These are phyloP conservation scores for Fragum whitleyi DNA, from an alignment of 2,888 invertebrate species.

Conservation along the genomic window DNA sequence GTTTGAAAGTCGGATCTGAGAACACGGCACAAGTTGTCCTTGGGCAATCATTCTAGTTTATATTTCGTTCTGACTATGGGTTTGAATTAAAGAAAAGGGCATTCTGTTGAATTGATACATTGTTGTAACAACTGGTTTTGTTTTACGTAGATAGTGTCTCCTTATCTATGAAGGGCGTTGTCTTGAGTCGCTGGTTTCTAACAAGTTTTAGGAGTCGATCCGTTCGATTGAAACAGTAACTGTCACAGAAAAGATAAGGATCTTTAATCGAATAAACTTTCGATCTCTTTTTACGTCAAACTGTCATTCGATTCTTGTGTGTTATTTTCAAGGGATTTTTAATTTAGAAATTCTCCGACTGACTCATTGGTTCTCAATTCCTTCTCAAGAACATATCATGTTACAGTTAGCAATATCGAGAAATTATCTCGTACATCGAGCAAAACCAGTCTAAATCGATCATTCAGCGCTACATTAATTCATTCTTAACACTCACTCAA, in stretches of 20 bases:
- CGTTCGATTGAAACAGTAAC: slow-evolving; percentile 10
- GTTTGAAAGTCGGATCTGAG: too few relatives aligned
- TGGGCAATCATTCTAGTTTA: too few relatives aligned
- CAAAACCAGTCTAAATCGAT: too few relatives aligned
- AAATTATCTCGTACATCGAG: too few relatives aligned
- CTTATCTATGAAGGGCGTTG: slow-evolving; percentile 13
- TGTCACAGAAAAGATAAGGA: slow-evolving; percentile 11
- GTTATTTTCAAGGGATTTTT: background rate
- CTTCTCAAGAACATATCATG: too few relatives aligned
- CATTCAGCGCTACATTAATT: too few relatives aligned
- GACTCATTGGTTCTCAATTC: background rate
- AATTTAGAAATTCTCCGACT: background rate
- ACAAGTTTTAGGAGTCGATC: background rate
- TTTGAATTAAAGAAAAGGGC: background rate
- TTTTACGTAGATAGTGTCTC: slow-evolving; percentile 4
- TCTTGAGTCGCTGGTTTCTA: background rate
- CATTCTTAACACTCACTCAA: too few relatives aligned
- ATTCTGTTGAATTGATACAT: slow-evolving; percentile 4
- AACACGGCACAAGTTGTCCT: too few relatives aligned
- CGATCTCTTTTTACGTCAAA: slow-evolving; percentile 7
- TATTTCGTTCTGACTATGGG: too few relatives aligned
- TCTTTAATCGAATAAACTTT: background rate
- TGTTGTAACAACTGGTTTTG: slow-evolving; percentile 5
- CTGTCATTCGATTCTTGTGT: background rate
- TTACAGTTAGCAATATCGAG: too few relatives aligned